Percentiles rank a stretch among this genome's conserved stretches.
Evolutionary conservation across 1,140 invertebrate genomes (phyloP).

Genomic region (Capitella teleta): DNA sequence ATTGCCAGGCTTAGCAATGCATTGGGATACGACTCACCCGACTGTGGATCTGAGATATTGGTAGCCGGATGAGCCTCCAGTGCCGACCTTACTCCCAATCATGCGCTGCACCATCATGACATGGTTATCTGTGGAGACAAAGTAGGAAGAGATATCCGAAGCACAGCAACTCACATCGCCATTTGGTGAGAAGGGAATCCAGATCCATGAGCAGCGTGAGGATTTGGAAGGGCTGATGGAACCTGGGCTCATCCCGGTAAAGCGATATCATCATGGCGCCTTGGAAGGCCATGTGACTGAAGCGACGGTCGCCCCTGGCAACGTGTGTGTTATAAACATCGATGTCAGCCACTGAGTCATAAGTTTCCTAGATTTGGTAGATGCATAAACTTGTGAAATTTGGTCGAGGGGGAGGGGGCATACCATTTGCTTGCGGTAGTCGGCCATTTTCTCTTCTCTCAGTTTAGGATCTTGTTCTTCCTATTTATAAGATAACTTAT

Average conservation of each 20-base stretch:
- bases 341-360: constrained; percentile 78
- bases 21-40: too few species aligned
- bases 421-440: background rate
- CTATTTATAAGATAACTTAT: background rate
- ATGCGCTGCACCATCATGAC: constrained; percentile 98
- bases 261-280: constrained; percentile 95
- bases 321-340: constrained; percentile 59
- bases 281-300: constrained; percentile 81
- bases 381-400: too few species aligned
- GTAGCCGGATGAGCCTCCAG: constrained; percentile 95
- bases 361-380: constrained; percentile 51
- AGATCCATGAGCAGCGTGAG: constrained; percentile 91
- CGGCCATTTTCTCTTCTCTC: background rate
- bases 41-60: constrained; percentile 95
- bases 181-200: constrained; percentile 96
- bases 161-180: constrained; percentile 74
- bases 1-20: too few species aligned
- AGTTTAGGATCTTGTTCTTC: background rate
- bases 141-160: too few species aligned
- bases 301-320: constrained; percentile 62
- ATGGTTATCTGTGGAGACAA: constrained; percentile 95
- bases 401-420: too few species aligned
- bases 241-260: constrained; percentile 89
- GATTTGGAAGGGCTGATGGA: constrained; percentile 92
- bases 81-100: constrained; percentile 93